A percentile compares a stretch with the other conserved stretches of the same genome.
Evolutionary conservation across 2,888 invertebrate species (phyloP).

Genomic region (Eledona agricola): DNA sequence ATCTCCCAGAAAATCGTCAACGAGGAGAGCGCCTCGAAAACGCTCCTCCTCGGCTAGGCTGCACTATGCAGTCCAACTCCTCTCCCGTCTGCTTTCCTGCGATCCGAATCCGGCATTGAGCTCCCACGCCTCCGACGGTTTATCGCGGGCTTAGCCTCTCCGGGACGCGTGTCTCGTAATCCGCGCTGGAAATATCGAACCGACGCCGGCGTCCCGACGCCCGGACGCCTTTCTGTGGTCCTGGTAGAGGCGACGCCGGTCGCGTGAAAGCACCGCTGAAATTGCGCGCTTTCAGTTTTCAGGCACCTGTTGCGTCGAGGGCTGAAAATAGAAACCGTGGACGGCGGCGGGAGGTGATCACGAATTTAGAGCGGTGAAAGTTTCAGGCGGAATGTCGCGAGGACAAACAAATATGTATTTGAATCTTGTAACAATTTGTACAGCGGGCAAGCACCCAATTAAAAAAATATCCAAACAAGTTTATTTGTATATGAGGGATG

Average conservation of each 20-base stretch:
- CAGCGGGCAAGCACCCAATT: too few relatives aligned
- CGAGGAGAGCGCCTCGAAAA: background rate
- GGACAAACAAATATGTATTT: too few relatives aligned
- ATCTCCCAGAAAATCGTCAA: slow-evolving; percentile 26
- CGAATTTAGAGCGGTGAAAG: too few relatives aligned
- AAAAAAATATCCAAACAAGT: too few relatives aligned
- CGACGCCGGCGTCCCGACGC: slow-evolving; percentile 47
- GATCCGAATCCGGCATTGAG: slow-evolving; percentile 50
- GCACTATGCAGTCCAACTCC: slow-evolving; percentile 26
- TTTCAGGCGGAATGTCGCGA: too few relatives aligned
- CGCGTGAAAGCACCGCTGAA: slow-evolving; percentile 51
- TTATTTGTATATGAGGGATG: too few relatives aligned
- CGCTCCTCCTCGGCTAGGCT: slow-evolving; percentile 1
- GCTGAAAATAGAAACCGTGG: slow-evolving; percentile 5
- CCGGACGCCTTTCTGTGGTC: slow-evolving; percentile 47
- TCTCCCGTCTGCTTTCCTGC: slow-evolving; percentile 50
- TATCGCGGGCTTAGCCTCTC: slow-evolving; percentile 34
- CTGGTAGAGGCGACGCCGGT: slow-evolving; percentile 48
- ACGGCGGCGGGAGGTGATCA: too few relatives aligned
- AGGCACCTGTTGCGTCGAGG: slow-evolving; percentile 25
- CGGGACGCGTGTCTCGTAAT: slow-evolving; percentile 14
- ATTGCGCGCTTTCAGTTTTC: slow-evolving; percentile 38
- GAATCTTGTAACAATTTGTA: too few relatives aligned
- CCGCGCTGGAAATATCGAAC: slow-evolving; percentile 37
- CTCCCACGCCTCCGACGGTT: slow-evolving; percentile 49